phyloP scores from a whole-genome alignment of 2,888 invertebrate genomes.

The Eretmocerus hayati region DNA sequence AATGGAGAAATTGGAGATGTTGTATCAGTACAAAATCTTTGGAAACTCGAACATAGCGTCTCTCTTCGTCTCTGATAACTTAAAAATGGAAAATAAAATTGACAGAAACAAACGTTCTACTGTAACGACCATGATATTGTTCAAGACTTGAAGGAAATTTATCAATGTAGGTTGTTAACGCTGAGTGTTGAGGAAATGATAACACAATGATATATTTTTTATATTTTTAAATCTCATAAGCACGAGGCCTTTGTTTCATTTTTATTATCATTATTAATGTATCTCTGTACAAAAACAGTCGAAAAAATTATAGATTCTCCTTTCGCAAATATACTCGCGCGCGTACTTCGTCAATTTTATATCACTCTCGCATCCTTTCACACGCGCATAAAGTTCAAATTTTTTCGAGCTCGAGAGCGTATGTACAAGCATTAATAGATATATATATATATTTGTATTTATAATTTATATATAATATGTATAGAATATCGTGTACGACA shows the following conservation, averaged over 20 bases:
- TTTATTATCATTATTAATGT: slow-evolving; percentile 28
- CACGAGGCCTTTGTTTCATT: slow-evolving; percentile 45
- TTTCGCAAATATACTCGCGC: slow-evolving; percentile 15
- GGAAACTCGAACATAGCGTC: too few relatives aligned
- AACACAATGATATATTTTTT: slow-evolving; percentile 26
- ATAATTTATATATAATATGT: slow-evolving; percentile 23
- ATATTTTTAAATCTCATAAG: slow-evolving; percentile 46
- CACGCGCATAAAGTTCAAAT: slow-evolving; percentile 38
- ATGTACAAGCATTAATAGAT: slow-evolving; percentile 45
- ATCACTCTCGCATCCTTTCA: slow-evolving; percentile 18
- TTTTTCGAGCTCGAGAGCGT: slow-evolving; percentile 46
- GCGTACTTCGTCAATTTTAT: slow-evolving; percentile 14
- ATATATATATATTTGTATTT: slow-evolving; percentile 25
- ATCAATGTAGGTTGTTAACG: too few relatives aligned
- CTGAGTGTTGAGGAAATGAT: too few relatives aligned
- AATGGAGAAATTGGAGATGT: too few relatives aligned
- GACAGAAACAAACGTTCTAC: background rate
- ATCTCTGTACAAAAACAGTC: slow-evolving; percentile 48
- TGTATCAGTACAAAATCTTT: too few relatives aligned
- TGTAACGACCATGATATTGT: background rate
- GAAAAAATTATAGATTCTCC: slow-evolving; percentile 46
- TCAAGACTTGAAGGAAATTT: too few relatives aligned
- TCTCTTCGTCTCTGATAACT: too few relatives aligned
- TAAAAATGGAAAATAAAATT: too few relatives aligned
- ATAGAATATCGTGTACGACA: slow-evolving; percentile 27